Evolutionary conservation across 1,140 invertebrate genomes (phyloP).

Genomic region (Heliconius melpomene): DNA sequence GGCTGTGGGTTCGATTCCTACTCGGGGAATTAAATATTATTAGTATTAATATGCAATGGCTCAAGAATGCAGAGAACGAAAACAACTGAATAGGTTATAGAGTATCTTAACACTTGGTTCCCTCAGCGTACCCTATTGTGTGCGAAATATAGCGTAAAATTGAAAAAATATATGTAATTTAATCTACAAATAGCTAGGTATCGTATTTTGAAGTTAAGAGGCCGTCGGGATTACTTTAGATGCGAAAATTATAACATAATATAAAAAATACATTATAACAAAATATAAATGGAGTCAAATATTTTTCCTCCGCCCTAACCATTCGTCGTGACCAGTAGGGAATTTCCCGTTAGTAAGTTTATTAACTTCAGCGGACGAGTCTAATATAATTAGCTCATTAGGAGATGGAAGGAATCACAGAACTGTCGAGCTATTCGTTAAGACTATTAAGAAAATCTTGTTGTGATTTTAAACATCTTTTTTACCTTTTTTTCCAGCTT

Average conservation of each 20-base stretch:
- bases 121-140: too few relatives aligned
- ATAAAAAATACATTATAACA: neutral
- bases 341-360: constrained; percentile 31
- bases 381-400: constrained; percentile 36
- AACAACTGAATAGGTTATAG: too few relatives aligned
- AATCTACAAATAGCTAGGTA: too few relatives aligned
- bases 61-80: too few relatives aligned
- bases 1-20: too few relatives aligned
- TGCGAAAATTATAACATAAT: neutral
- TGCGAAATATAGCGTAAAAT: too few relatives aligned
- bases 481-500: neutral
- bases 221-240: neutral
- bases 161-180: too few relatives aligned
- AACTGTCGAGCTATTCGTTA: constrained; percentile 7
- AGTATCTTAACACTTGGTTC: too few relatives aligned
- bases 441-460: constrained; percentile 4
- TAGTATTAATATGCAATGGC: too few relatives aligned
- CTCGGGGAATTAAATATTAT: too few relatives aligned
- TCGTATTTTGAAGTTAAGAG: neutral
- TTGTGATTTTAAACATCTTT: neutral
- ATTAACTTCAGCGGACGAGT: constrained; percentile 24
- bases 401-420: constrained; percentile 9
- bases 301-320: neutral
- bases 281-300: neutral
- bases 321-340: constrained; percentile 13